Percentiles rank a stretch among this genome's conserved stretches.
Conservation (phyloP, 2,113 vertebrate species). For the Saguinus midas region DNA sequence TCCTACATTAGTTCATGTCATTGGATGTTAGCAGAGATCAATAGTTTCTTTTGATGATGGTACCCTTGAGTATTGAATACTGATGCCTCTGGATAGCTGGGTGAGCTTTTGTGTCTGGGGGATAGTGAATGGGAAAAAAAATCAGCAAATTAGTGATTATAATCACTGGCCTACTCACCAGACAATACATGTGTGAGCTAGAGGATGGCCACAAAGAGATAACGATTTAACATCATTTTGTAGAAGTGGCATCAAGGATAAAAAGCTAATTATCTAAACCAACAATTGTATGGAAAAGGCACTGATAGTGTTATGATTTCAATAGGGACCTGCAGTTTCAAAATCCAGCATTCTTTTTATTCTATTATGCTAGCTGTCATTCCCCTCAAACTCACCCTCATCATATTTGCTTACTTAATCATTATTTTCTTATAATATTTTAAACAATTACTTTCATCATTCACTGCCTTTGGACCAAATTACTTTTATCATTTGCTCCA, state of each 20-base stretch:
- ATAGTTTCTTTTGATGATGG: slow-evolving; percentile 28
- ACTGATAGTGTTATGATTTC: neutral
- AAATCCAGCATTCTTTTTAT: neutral
- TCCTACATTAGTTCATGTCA: slow-evolving; percentile 18
- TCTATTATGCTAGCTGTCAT: neutral
- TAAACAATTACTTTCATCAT: neutral
- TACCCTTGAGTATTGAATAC: neutral
- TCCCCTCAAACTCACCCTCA: neutral
- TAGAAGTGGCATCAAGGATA: neutral
- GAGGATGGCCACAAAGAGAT: neutral
- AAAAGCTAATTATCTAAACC: neutral
- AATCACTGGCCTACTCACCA: neutral
- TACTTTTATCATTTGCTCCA: neutral
- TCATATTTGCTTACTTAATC: neutral
- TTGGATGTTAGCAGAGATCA: slow-evolving; percentile 43
- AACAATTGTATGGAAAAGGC: rapidly evolving
- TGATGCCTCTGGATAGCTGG: neutral
- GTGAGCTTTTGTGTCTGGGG: neutral
- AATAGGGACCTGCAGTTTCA: neutral
- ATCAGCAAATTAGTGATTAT: neutral
- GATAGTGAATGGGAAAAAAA: neutral
- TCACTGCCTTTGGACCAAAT: neutral
- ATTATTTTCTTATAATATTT: neutral
- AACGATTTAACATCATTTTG: neutral
- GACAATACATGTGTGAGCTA: neutral